Base-by-base conservation (phyloP, 2,797 vertebrate genomes). In the Pelodytes ibericus region DNA sequence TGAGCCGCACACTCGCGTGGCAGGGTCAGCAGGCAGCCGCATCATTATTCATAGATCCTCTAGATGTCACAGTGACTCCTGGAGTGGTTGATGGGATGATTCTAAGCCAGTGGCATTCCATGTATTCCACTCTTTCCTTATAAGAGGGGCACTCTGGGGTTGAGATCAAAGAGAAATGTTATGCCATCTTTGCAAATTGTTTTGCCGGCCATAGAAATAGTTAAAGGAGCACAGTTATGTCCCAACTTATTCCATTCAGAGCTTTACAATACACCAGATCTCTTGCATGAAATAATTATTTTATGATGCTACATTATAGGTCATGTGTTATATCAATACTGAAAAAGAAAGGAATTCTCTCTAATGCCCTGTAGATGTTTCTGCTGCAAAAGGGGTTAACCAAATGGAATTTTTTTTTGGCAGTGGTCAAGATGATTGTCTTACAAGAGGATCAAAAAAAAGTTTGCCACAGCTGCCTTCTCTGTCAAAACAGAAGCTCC, bases 351-450 rank as follows among this genome's bases (percentile, higher is more conserved):
- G n/a, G 49, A 20, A 53, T 53, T 6, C 11, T 22, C 6, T 2
- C 24, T 53, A 53, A 44, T 44, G 49, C 3, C 24, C 15, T 57
- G 25, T 31, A 44, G 13, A 59, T 29, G 1, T n/a, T 15, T 59
- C 18, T 24, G 63, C 51, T 41, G 33, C 10, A 22, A 20, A 27
- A 74, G n/a, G 62, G 63, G 63, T 74, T 66, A 0, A 69, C 65
- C 3, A 62, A 41, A 33, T 31, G 77, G 79, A 82, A 90, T 89
- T 92, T 56, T 26, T 69, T 83, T 82, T 30, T 72, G 61, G 80
- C 85, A 72, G 41, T 77, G 86, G 84, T 88, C 77, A 88, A 92
- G 88, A 77, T 86, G 71, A 56, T 93, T 83, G 80, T 91, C 92
- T 89, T 90, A 88, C 91, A 91, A 84, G 75, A 57, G 31, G 71